Evolutionary conservation across 2,888 invertebrate genomes (phyloP).

Genomic region (Coleophora deauratella): DNA sequence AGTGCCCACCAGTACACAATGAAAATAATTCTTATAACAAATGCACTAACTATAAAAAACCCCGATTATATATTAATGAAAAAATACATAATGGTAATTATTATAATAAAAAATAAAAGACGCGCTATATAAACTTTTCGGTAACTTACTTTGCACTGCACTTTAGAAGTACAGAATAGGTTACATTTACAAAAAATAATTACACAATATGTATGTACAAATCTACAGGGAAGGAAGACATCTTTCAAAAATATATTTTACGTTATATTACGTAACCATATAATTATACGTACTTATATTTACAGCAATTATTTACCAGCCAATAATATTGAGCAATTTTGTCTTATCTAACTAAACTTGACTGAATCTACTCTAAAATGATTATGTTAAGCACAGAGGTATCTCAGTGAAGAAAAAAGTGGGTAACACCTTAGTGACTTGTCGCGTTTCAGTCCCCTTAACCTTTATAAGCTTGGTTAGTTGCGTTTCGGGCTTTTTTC

Average conservation of each 20-base stretch:
- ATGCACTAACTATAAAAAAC: conserved; percentile 2
- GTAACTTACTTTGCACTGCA: conserved; percentile 3
- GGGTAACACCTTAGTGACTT: no score
- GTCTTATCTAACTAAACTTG: not conserved
- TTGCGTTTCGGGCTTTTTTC: no score
- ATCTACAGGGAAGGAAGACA: conserved; percentile 1
- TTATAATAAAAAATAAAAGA: no score
- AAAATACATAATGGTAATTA: no score
- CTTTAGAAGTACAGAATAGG: conserved; percentile 3
- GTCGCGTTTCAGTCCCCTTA: no score
- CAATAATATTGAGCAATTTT: conserved; percentile 5
- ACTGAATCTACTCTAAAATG: not conserved
- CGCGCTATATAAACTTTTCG: no score
- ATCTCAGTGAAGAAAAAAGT: no score
- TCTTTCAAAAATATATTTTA: not conserved
- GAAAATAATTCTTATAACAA: conserved; percentile 13
- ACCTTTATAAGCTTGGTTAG: no score
- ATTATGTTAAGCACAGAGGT: no score
- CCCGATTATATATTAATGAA: not conserved
- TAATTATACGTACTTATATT: not conserved
- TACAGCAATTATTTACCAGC: conserved; percentile 1
- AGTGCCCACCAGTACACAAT: not conserved
- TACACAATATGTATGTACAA: no score
- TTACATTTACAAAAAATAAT: conserved; percentile 1
- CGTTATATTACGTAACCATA: no score